A percentile compares a stretch with the other conserved stretches of the same genome.
Conservation (phyloP, 2,113 vertebrate genomes). For the Mystacornis crossleyi region DNA sequence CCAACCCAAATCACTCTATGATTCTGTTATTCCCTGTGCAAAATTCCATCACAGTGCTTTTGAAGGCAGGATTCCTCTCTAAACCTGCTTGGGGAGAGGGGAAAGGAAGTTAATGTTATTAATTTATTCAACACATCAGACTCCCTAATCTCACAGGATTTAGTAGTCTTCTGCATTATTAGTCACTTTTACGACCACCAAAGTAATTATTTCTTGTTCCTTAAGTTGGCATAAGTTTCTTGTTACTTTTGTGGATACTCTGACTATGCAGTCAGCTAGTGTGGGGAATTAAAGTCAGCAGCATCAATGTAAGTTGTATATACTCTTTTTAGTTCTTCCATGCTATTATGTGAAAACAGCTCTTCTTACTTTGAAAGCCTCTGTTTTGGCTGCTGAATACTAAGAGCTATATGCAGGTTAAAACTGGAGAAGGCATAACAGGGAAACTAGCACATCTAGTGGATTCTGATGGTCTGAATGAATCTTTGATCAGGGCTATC, state of each 20-base stretch:
- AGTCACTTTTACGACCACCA: neutral
- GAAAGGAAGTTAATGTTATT: neutral
- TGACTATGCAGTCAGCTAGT: neutral
- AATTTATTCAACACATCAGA: neutral
- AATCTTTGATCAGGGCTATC: neutral
- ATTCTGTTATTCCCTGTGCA: neutral
- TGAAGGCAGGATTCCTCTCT: neutral
- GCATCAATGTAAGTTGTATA: neutral
- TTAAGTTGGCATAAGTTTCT: neutral
- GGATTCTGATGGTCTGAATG: neutral
- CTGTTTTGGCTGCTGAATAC: neutral
- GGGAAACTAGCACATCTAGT: neutral
- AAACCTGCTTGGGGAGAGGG: neutral
- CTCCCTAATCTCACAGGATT: neutral
- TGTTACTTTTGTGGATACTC: neutral
- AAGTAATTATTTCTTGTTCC: slow-evolving; percentile 7
- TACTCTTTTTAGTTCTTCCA: neutral
- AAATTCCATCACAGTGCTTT: neutral
- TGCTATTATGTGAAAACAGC: neutral
- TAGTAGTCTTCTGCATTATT: neutral
- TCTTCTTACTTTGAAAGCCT: neutral
- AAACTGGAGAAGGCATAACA: neutral
- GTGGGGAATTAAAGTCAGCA: neutral
- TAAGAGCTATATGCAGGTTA: neutral
- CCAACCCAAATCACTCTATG: neutral